Conservation (phyloP, 2,113 vertebrate species). For the Leucopsar rothschildi region DNA sequence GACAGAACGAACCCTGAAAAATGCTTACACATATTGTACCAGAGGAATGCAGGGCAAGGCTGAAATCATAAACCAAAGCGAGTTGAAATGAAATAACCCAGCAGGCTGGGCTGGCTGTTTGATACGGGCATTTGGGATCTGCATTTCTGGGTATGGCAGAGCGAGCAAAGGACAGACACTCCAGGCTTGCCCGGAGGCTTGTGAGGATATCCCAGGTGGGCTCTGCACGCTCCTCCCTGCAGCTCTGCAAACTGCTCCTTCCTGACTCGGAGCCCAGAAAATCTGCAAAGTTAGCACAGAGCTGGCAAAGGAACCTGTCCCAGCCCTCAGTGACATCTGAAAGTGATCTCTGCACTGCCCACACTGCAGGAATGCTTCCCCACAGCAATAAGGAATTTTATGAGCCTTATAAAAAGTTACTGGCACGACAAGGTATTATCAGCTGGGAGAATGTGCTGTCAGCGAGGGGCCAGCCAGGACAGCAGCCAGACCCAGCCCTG, state of each 20-base stretch:
- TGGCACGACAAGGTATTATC: conserved; percentile 70
- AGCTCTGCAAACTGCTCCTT: background rate
- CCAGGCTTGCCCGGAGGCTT: background rate
- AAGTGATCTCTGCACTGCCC: conserved; percentile 31
- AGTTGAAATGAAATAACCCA: background rate
- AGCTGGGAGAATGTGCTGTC: conserved; percentile 46
- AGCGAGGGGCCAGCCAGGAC: background rate
- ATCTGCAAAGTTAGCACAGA: background rate
- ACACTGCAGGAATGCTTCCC: conserved; percentile 56
- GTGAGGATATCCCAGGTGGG: background rate
- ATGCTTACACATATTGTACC: background rate
- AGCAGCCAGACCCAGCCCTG: background rate
- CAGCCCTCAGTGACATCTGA: conserved; percentile 41
- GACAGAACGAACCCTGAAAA: conserved; percentile 4
- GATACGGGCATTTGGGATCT: rapidly evolving
- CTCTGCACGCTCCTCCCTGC: background rate
- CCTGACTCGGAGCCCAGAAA: background rate
- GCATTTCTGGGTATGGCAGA: rapidly evolving
- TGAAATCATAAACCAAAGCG: background rate
- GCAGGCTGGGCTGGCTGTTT: background rate
- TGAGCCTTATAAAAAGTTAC: conserved; percentile 82
- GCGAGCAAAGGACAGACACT: background rate
- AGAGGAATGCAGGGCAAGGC: conserved; percentile 4
- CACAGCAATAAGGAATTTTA: conserved; percentile 67
- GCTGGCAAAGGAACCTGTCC: background rate